Conservation (phyloP, 1,140 invertebrate genomes). For the Zaprionus ornatus region DNA sequence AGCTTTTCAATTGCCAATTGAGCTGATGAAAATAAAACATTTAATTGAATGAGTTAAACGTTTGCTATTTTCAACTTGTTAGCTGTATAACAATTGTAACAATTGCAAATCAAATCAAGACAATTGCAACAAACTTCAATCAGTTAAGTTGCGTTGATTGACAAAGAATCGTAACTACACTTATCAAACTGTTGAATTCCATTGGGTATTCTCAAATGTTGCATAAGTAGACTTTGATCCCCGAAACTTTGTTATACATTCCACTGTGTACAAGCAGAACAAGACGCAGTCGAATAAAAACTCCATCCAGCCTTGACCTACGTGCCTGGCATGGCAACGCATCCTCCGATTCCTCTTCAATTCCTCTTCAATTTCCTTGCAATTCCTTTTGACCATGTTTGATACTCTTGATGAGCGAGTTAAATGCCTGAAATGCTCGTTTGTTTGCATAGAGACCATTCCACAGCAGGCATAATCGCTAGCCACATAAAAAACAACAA, state of each 20-base stretch:
- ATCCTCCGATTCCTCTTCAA: neutral
- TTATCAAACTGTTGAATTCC: neutral
- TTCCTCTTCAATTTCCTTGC: neutral
- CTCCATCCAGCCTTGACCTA: conserved; percentile 17
- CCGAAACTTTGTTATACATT: conserved; percentile 2
- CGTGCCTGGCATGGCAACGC: conserved; percentile 39
- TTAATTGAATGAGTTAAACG: neutral
- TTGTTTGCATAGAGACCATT: conserved; percentile 34
- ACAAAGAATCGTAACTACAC: neutral
- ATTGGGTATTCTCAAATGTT: neutral
- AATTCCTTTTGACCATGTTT: conserved; percentile 30
- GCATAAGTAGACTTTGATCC: conserved; percentile 9
- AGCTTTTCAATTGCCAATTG: neutral
- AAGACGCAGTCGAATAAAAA: conserved; percentile 40
- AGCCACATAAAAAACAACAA: conserved; percentile 39
- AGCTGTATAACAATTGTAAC: conserved; percentile 5
- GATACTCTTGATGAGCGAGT: conserved; percentile 59
- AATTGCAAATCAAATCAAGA: neutral
- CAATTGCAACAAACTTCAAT: neutral
- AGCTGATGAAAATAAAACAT: neutral
- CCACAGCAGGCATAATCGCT: conserved; percentile 48
- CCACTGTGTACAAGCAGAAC: conserved; percentile 36
- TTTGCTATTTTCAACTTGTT: neutral
- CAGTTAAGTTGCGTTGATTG: neutral
- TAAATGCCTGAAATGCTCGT: conserved; percentile 60